phyloP scores from a whole-genome alignment of 30 jellyfish, hydroid and myxozoan genomes.

The Turritopsis dohrnii region DNA sequence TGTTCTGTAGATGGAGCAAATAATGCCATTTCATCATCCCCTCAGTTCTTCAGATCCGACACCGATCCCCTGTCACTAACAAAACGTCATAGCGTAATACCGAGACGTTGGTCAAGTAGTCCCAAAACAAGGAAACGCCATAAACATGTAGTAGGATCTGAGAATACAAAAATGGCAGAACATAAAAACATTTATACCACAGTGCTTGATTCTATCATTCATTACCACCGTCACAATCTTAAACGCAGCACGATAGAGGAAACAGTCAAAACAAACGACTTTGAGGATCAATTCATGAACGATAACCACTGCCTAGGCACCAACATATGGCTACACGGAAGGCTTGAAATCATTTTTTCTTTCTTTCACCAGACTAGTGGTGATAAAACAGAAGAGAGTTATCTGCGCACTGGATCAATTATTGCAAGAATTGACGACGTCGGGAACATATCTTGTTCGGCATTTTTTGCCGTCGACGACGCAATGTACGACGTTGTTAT shows the following conservation, averaged over 20 bases:
- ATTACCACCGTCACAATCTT: not conserved
- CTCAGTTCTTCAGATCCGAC: not conserved
- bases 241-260: not conserved
- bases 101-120: not conserved
- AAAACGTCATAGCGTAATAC: not conserved
- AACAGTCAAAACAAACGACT: not conserved
- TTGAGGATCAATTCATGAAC: not conserved
- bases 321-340: not conserved
- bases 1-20: not conserved
- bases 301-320: not conserved
- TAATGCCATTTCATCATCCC: not conserved
- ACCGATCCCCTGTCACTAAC: not conserved
- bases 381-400: not conserved
- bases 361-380: not conserved
- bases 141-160: not conserved
- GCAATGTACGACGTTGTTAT: not conserved
- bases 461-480: not conserved
- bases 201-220: not conserved
- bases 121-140: not conserved
- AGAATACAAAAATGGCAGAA: not conserved
- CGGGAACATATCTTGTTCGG: not conserved
- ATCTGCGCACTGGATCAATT: not conserved
- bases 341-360: not conserved
- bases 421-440: not conserved
- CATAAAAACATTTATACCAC: not conserved